Base-by-base conservation (phyloP, 2,888 invertebrate genomes). In the Tridacna crocea region DNA sequence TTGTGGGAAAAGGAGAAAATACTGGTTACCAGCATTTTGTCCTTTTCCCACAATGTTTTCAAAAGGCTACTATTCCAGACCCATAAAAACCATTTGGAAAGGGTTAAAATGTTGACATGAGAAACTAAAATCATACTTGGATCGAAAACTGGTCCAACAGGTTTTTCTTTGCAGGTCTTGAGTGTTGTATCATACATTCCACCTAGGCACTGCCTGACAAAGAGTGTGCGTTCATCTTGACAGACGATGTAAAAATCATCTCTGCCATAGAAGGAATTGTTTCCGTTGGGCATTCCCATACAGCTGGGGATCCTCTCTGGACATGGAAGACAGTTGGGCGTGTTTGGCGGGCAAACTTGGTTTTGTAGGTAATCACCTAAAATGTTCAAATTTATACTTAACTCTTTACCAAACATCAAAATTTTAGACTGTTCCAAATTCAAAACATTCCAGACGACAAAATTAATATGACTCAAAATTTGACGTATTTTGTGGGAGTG, bases 291-390 rank as follows among this genome's bases (percentile, higher is more conserved):
- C 0, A 88, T 77, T 3, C 86, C 86, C 15, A 78, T 72, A 68
- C 88, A 88, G 68, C 87, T 87, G 17, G 89, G 89, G 19, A 89
- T 85, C 51, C 88, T 79, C 74, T 83, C 79, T 46, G 88, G 79
- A 60, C 91, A 91, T 10, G 87, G 80, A 0, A 84, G 77, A 78
- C 91, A 91, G 22, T 77, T 80, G 17, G 65, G 68, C 0, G 48
- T 13, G 3, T 77, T 74, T 0, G 58, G 66, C 8, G 82, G 87
- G 27, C 87, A 87, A 0, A 81, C 82, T 58, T 84, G 82, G 70
- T 87, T 87, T 63, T 87, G 84, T 26, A 87, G 72, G 26, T 87
- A 87, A 48, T 87, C 87, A 70, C 87, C 87, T 87, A 65, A 3
- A 76, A 51, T 55, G 10, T 55, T 19, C 15, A 55, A 15, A 19